A percentile compares a stretch with the other conserved stretches of the same genome.
These are phyloP conservation scores for Heliconius aoede DNA, from an alignment of 2,888 invertebrate genomes.

Conservation along the genomic window DNA sequence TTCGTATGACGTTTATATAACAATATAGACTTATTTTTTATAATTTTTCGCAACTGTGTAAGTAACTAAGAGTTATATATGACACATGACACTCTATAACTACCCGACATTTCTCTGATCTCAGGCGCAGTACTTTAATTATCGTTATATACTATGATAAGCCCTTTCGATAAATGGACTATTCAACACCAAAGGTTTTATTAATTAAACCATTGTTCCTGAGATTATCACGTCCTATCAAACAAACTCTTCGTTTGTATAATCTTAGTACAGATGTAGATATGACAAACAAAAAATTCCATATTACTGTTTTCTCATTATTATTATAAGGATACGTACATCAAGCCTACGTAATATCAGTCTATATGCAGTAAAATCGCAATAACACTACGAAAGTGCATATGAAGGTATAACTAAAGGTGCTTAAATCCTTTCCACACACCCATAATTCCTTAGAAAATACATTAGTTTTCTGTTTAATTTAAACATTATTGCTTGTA, in stretches of 20 bases:
- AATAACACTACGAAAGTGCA: constrained; percentile 14
- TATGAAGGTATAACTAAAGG: constrained; percentile 16
- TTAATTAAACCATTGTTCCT: no score
- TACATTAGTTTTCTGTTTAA: constrained; percentile 7
- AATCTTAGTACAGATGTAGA: no score
- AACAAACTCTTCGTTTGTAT: no score
- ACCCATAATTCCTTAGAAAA: constrained; percentile 15
- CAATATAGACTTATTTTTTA: background rate
- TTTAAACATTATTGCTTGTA: constrained; percentile 4
- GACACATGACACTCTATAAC: no score
- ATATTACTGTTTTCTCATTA: constrained; percentile 14
- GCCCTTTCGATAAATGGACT: no score
- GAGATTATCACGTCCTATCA: no score
- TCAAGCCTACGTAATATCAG: constrained; percentile 4
- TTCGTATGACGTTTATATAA: background rate
- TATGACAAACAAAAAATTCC: background rate
- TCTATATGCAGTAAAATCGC: constrained; percentile 15
- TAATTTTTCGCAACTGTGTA: background rate
- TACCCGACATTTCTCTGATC: no score
- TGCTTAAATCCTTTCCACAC: constrained; percentile 17
- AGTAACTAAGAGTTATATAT: background rate
- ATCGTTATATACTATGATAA: no score
- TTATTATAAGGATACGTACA: constrained; percentile 11
- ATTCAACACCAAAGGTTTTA: no score
- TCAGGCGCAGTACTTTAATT: no score